A percentile compares a stretch with the other conserved stretches of the same genome.
Evolutionary conservation across 35 echinoderm and acorn worm genomes (phyloP).

Genomic region (Holothuria glaberrima): DNA sequence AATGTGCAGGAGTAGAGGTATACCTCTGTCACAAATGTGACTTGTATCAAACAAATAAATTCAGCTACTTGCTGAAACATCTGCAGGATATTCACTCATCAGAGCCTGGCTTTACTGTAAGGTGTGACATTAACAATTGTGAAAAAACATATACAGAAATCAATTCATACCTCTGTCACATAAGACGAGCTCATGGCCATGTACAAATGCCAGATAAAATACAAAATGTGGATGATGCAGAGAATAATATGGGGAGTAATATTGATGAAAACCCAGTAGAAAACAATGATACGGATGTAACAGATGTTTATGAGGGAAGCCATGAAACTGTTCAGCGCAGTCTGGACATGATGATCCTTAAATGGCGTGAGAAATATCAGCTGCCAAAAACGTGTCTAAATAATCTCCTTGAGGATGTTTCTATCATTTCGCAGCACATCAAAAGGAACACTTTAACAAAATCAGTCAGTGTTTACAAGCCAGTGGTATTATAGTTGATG

Average conservation of each 20-base stretch:
- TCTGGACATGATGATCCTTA: constrained; percentile 28
- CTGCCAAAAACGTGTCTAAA: constrained; percentile 38
- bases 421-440: constrained; percentile 5
- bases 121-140: constrained; percentile 26
- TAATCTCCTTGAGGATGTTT: constrained; percentile 38
- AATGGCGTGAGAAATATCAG: constrained; percentile 40
- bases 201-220: constrained; percentile 11
- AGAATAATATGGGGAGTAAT: neutral
- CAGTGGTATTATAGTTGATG: neutral
- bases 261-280: neutral
- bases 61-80: constrained; percentile 29
- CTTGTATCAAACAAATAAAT: constrained; percentile 29
- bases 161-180: constrained; percentile 38
- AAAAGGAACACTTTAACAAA: constrained; percentile 2
- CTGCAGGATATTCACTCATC: constrained; percentile 29
- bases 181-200: neutral
- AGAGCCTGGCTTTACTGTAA: constrained; percentile 27
- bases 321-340: constrained; percentile 26
- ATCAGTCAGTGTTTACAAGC: constrained; percentile 23
- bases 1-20: constrained; percentile 9
- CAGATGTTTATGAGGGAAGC: neutral
- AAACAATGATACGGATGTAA: neutral
- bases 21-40: constrained; percentile 35
- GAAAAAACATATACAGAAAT: constrained; percentile 40
- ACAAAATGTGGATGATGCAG: constrained; percentile 18